Conservation (phyloP, 2,113 vertebrate genomes). For the Scomber colias region DNA sequence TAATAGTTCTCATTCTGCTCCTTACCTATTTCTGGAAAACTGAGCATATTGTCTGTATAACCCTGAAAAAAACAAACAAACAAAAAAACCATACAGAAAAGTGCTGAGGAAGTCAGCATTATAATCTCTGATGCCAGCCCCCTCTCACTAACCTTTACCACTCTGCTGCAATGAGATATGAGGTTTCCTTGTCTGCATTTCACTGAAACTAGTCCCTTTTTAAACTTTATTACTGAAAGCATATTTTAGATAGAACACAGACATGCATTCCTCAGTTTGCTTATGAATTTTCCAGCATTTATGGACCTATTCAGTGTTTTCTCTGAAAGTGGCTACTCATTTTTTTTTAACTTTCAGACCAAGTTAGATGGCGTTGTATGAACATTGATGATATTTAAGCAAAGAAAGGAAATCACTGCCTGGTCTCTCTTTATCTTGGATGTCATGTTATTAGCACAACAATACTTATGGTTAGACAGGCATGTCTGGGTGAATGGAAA, state of each 20-base stretch:
- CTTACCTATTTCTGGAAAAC: conserved; percentile 40
- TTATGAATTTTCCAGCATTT: neutral
- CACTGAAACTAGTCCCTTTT: neutral
- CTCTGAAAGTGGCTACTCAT: neutral
- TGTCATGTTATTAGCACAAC: conserved; percentile 29
- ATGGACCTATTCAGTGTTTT: neutral
- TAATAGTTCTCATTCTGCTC: conserved; percentile 24
- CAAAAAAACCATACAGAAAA: conserved; percentile 19
- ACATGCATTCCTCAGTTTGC: neutral
- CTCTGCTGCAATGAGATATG: conserved; percentile 8
- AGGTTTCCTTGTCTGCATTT: conserved; percentile 9
- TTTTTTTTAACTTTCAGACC: neutral
- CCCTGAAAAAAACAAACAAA: conserved; percentile 9
- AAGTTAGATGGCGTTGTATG: neutral
- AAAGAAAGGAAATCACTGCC: neutral
- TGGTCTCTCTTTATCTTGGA: neutral
- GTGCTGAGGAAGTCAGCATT: conserved; percentile 27
- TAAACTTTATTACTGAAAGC: neutral
- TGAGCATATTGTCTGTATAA: conserved; percentile 24
- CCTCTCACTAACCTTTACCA: neutral
- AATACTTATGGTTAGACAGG: conserved; percentile 9
- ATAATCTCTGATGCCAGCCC: conserved; percentile 23
- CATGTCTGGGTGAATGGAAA: too few relatives aligned
- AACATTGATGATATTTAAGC: neutral
- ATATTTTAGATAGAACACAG: neutral